Conservation (phyloP, 2,888 invertebrate genomes). For the Drosophila longiperda region DNA sequence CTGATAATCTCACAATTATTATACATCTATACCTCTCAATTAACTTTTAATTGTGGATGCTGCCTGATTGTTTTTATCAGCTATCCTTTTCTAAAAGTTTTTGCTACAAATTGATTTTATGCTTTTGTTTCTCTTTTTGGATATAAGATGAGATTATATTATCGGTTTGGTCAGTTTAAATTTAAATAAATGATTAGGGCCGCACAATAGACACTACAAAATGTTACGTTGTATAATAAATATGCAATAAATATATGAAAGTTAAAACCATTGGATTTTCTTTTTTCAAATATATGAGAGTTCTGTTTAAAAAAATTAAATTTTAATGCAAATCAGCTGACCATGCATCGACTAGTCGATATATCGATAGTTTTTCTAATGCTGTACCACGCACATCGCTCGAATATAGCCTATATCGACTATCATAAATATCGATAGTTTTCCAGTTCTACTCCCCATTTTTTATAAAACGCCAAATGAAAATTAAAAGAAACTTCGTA, state of each 20-base stretch:
- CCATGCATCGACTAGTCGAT: not conserved
- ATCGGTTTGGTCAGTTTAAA: slow-evolving; percentile 45
- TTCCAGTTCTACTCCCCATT: slow-evolving; percentile 64
- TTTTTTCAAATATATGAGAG: not conserved
- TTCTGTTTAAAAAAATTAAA: not conserved
- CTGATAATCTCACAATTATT: slow-evolving; percentile 75
- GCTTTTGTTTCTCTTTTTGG: slow-evolving; percentile 33
- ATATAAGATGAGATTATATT: slow-evolving; percentile 28
- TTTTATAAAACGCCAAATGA: slow-evolving; percentile 67
- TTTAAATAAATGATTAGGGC: slow-evolving; percentile 43
- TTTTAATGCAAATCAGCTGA: slow-evolving; percentile 34
- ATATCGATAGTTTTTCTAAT: slow-evolving; percentile 22
- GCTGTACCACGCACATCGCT: slow-evolving; percentile 7
- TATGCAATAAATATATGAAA: slow-evolving; percentile 42
- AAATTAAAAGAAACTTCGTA: slow-evolving; percentile 74
- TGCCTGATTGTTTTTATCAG: slow-evolving; percentile 39
- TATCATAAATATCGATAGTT: slow-evolving; percentile 45
- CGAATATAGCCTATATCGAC: slow-evolving; percentile 25
- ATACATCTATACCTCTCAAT: slow-evolving; percentile 34
- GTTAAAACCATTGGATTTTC: not conserved
- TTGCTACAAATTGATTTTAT: slow-evolving; percentile 36
- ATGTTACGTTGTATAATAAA: slow-evolving; percentile 40
- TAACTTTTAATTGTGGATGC: slow-evolving; percentile 41
- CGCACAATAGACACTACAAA: slow-evolving; percentile 52
- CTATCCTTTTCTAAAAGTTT: slow-evolving; percentile 43